Evolutionary conservation across 2,888 invertebrate species (phyloP).

Genomic region (Epirrhoe tristata): DNA sequence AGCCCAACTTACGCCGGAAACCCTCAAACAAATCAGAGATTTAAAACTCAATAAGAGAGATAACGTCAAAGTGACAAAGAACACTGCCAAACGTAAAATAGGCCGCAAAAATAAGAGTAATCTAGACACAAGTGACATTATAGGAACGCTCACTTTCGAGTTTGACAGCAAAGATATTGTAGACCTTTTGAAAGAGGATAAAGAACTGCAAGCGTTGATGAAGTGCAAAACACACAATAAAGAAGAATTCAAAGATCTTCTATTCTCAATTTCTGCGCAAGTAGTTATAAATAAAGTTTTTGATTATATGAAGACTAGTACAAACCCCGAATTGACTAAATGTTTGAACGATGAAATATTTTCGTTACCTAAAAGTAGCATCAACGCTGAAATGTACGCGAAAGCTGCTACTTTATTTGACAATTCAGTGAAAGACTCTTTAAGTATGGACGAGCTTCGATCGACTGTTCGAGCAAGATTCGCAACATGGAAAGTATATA

Average conservation of each 20-base stretch:
- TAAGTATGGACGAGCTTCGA: constrained; percentile 71
- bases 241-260: constrained; percentile 71
- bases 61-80: constrained; percentile 76
- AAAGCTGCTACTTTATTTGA: constrained; percentile 71
- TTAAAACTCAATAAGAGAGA: constrained; percentile 74
- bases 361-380: constrained; percentile 58
- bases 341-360: constrained; percentile 67
- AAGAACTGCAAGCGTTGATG: constrained; percentile 63
- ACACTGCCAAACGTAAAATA: constrained; percentile 75
- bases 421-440: constrained; percentile 71
- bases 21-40: constrained; percentile 78
- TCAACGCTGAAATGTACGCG: constrained; percentile 65
- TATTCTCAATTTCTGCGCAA: constrained; percentile 73
- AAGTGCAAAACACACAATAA: constrained; percentile 62
- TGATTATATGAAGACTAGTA: constrained; percentile 71
- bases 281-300: constrained; percentile 76
- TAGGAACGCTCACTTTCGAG: constrained; percentile 71
- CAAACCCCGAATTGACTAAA: constrained; percentile 66
- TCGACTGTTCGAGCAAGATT: constrained; percentile 67
- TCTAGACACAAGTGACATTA: constrained; percentile 55
- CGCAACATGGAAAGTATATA: constrained; percentile 72
- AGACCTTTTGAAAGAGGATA: constrained; percentile 69
- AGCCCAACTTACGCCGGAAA: constrained; percentile 77
- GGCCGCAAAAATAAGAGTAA: constrained; percentile 67
- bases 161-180: constrained; percentile 70